Evolutionary conservation across 2,888 invertebrate genomes (phyloP).

Genomic region (Sarcophaga variegata): DNA sequence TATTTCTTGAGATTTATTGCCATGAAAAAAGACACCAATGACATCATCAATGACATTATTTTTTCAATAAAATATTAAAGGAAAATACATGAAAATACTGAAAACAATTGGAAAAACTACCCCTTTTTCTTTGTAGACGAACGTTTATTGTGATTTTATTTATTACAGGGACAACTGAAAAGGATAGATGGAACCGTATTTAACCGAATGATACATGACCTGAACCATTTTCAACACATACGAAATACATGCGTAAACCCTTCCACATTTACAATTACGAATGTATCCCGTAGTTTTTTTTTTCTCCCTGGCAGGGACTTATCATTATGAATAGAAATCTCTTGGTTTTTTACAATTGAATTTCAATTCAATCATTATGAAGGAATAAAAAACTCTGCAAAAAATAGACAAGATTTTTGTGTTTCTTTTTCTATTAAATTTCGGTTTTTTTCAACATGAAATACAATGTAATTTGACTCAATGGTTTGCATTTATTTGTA

Average conservation of each 20-base stretch:
- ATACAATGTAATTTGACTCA: background rate
- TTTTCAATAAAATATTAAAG: conserved; percentile 18
- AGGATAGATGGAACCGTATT: background rate
- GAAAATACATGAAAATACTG: conserved; percentile 33
- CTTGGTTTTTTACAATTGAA: background rate
- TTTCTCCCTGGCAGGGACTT: background rate
- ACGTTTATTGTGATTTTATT: conserved; percentile 45
- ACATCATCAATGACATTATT: conserved; percentile 56
- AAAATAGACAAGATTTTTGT: too few relatives aligned
- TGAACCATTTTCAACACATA: conserved; percentile 13
- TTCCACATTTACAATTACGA: background rate
- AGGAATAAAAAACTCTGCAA: too few relatives aligned
- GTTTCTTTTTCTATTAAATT: too few relatives aligned
- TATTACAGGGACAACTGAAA: conserved; percentile 7
- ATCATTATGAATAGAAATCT: background rate
- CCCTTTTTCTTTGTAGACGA: background rate
- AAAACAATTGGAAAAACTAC: background rate
- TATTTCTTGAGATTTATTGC: conserved; percentile 51
- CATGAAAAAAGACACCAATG: conserved; percentile 46
- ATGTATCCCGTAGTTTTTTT: background rate
- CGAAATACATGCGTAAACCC: background rate
- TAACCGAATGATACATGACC: conserved; percentile 54
- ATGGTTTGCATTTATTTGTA: background rate
- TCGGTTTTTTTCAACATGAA: background rate
- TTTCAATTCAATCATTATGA: background rate